Percentiles rank a stretch among this genome's conserved stretches.
These are phyloP conservation scores for Heteromyza rotundicornis DNA, from an alignment of 2,888 invertebrate genomes.

Conservation along the genomic window DNA sequence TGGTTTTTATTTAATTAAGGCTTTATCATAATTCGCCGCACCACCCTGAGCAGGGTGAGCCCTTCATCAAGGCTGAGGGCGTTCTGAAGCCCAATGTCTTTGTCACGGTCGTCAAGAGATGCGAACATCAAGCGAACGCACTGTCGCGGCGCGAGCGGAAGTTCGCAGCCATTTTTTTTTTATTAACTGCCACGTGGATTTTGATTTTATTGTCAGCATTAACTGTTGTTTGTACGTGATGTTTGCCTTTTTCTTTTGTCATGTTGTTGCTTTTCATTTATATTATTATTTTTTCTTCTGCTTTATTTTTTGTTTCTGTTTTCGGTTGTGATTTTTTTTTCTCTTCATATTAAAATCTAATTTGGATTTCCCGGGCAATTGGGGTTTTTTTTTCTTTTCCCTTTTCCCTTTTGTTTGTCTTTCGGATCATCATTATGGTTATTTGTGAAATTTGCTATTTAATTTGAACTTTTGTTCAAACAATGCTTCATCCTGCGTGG, in stretches of 20 bases:
- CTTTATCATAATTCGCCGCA: constrained; percentile 9
- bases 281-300: not conserved
- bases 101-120: too few relatives aligned
- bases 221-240: constrained; percentile 2
- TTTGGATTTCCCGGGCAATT: too few relatives aligned
- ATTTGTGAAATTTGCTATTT: constrained; percentile 3
- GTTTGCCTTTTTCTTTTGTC: not conserved
- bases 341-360: too few relatives aligned
- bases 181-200: constrained; percentile 9
- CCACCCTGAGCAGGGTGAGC: not conserved
- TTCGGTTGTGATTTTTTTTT: not conserved
- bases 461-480: not conserved
- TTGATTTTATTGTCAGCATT: constrained; percentile 11
- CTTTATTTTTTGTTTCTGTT: not conserved
- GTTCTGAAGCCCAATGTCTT: too few relatives aligned
- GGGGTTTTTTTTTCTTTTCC: not conserved
- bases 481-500: too few relatives aligned
- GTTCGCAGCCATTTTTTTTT: not conserved
- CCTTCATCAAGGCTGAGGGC: too few relatives aligned
- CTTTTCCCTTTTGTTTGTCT: constrained; percentile 4
- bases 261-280: too few relatives aligned
- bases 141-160: too few relatives aligned
- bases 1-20: constrained; percentile 18
- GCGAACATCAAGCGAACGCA: too few relatives aligned
- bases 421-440: constrained; percentile 2